phyloP scores from a whole-genome alignment of 2,888 invertebrate species.

The Andrena haemorrhoa region DNA sequence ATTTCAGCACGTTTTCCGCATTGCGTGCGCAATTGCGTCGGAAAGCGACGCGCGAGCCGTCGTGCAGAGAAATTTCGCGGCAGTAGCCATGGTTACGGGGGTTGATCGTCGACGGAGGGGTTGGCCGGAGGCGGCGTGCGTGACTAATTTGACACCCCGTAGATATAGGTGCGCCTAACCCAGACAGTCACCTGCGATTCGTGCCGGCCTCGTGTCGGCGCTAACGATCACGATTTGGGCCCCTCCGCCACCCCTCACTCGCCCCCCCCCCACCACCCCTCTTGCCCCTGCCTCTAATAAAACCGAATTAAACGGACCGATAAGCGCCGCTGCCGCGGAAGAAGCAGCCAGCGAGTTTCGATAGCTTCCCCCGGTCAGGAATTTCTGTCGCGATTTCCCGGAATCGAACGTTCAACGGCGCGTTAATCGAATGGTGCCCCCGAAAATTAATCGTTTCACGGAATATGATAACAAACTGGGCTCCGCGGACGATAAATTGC shows the following conservation, averaged over 20 bases:
- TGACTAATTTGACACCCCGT: conserved; percentile 80
- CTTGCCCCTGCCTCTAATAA: conserved; percentile 59
- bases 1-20: conserved; percentile 53
- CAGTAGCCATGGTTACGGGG: conserved; percentile 71
- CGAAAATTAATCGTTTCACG: conserved; percentile 1
- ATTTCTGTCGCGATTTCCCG: neutral
- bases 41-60: conserved; percentile 37
- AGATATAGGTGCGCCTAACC: conserved; percentile 67
- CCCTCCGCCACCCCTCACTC: conserved; percentile 3
- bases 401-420: neutral
- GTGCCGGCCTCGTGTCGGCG: conserved; percentile 71
- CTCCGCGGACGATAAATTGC: neutral
- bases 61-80: conserved; percentile 68
- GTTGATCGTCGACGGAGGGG: conserved; percentile 53
- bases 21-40: conserved; percentile 69
- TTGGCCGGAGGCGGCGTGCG: conserved; percentile 71
- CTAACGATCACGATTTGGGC: conserved; percentile 77
- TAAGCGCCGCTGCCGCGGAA: conserved; percentile 55
- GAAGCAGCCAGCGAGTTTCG: conserved; percentile 25
- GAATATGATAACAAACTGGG: conserved; percentile 13
- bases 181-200: conserved; percentile 77
- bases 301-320: conserved; percentile 74
- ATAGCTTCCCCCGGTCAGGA: neutral
- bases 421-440: neutral
- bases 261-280: neutral